Evolutionary conservation across 2,888 invertebrate species (phyloP), one percentile per base, ranked within the genome.

Genomic region (Polylopha cassiicola): DNA sequence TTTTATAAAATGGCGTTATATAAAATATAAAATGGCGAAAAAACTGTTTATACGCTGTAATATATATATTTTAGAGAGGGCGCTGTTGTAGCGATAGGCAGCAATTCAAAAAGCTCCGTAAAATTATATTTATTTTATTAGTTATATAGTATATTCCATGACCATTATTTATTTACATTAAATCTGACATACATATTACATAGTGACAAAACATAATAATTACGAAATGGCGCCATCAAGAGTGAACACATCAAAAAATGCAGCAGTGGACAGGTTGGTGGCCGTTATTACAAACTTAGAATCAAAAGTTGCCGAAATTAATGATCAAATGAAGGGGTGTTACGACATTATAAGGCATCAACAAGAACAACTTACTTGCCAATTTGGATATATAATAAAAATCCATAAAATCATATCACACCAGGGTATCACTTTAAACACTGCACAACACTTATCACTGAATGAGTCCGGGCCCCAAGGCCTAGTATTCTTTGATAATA

Each of bases 191-290:
- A n/a, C n/a, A n/a, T n/a, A n/a, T n/a, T n/a, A n/a, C n/a, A n/a
- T n/a, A n/a, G n/a, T n/a, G n/a, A n/a, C n/a, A n/a, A n/a, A 21
- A 7, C 2, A 21, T 21, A 21, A n/a, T 21, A 7, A 3, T 8
- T 4, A 4, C 8, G n/a, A 21, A 4, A 21, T 21, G 21, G 21
- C 21, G 9, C 21, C 4, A 4, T 21, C 21, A 8, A 21, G 9
- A 9, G 9, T 9, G n/a, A 22, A 22, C n/a, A 9, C 9, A n/a
- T n/a, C 21, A 2, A 4, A 9, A n/a, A 22, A 22, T 22, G n/a
- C n/a, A n/a, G n/a, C n/a, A n/a, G 9, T 22, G 21, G 21, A 22
- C n/a, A 22, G 21, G 21, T 22, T 22, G 9, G 21, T 22, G 21
- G 21, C n/a, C 21, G 21, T 22, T 22, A 8, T 22, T 22, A 9